Conservation (phyloP, 2,113 vertebrate genomes). For the Acrocephalus arundinaceus region DNA sequence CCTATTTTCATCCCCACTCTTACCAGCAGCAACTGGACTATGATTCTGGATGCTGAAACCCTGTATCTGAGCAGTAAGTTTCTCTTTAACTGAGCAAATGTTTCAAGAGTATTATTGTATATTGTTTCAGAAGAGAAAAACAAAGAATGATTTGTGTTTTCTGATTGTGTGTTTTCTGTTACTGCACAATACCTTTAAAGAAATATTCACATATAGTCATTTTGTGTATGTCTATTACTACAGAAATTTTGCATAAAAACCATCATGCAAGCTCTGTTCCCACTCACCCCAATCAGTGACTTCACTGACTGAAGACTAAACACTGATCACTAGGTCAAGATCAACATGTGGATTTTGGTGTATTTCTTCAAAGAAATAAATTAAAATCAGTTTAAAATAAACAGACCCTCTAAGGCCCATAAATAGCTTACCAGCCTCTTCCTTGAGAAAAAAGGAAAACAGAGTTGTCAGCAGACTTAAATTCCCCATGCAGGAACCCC, state of each 20-base stretch:
- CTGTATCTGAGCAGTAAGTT: not conserved
- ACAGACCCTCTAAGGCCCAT: not conserved
- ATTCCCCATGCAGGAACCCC: not conserved
- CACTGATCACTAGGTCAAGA: not conserved
- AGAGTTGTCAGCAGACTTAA: not conserved
- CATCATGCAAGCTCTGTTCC: not conserved
- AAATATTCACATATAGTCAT: not conserved
- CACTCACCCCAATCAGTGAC: not conserved
- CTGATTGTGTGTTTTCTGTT: not conserved
- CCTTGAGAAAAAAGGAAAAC: not conserved
- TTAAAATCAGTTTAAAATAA: not conserved
- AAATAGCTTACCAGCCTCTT: not conserved
- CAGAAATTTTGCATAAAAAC: not conserved
- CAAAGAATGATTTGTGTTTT: not conserved
- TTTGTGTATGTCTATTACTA: not conserved
- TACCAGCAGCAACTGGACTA: not conserved
- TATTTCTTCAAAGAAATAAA: not conserved
- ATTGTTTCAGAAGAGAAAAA: not conserved
- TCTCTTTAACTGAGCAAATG: not conserved
- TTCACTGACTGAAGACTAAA: not conserved
- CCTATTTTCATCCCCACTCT: not conserved
- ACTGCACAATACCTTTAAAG: not conserved
- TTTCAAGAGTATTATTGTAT: not conserved
- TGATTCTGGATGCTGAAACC: not conserved
- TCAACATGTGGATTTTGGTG: not conserved